phyloP scores from a whole-genome alignment of 2,113 vertebrate genomes.

The zebrafish (Danio rerio) region GRCz12tu NC_133180.1:44730501-44731000 shows the following conservation, averaged over 20 bases:
- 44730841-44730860: constrained; percentile 31
- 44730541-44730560: no score
- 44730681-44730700: not conserved
- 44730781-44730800: constrained; percentile 98
- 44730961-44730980: not conserved
- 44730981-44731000: constrained; percentile 3
- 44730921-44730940: not conserved
- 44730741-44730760: constrained; percentile 88
- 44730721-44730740: constrained; percentile 78
- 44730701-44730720: not conserved
- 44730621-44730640: no score
- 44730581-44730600: no score
- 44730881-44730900: not conserved
- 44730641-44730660: not conserved
- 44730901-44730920: constrained; percentile 7
- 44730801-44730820: constrained; percentile 94
- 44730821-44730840: constrained; percentile 34
- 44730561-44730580: no score
- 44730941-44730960: not conserved
- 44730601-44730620: no score
- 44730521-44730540: no score
- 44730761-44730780: constrained; percentile 93
- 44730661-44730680: not conserved
- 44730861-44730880: not conserved
- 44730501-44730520: no score